Evolutionary conservation across 1,140 invertebrate genomes (phyloP).

Genomic region (Neodiprion lecontei): DNA sequence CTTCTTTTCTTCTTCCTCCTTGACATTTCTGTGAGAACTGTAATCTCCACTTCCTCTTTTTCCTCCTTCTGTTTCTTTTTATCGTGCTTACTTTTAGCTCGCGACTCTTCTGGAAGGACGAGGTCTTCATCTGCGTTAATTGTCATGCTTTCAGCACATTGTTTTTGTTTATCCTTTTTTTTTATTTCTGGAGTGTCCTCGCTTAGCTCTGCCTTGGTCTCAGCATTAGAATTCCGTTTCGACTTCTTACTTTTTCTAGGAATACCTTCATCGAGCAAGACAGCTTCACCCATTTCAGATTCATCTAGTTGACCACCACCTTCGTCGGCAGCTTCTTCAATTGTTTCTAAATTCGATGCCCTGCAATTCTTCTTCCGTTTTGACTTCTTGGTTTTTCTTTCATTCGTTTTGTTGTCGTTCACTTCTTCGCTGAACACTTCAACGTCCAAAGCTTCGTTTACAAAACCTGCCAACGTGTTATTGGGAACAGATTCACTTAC

Average conservation of each 20-base stretch:
- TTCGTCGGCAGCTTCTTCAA: conserved; percentile 45
- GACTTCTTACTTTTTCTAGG: not conserved
- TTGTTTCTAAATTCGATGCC: conserved; percentile 45
- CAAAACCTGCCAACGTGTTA: conserved; percentile 23
- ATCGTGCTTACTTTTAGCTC: conserved; percentile 24
- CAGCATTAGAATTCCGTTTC: not conserved
- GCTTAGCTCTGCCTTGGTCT: not conserved
- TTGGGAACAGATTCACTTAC: not conserved
- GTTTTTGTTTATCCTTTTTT: conserved; percentile 1
- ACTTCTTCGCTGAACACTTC: conserved; percentile 37
- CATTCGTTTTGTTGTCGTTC: conserved; percentile 46
- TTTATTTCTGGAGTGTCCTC: not conserved
- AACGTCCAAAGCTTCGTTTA: conserved; percentile 45
- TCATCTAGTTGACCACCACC: conserved; percentile 31
- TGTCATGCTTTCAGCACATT: conserved; percentile 16
- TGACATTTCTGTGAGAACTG: not conserved
- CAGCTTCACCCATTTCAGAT: conserved; percentile 4
- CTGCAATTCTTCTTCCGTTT: conserved; percentile 34
- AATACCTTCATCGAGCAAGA: not conserved
- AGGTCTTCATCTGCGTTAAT: not conserved
- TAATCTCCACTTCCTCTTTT: conserved; percentile 3
- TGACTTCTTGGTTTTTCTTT: conserved; percentile 37
- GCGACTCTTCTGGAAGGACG: conserved; percentile 21
- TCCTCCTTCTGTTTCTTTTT: conserved; percentile 25
- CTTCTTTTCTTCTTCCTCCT: not conserved